Evolutionary conservation across 2,797 vertebrate species (phyloP).

Genomic region (Pantherophis alleghaniensis): DNA sequence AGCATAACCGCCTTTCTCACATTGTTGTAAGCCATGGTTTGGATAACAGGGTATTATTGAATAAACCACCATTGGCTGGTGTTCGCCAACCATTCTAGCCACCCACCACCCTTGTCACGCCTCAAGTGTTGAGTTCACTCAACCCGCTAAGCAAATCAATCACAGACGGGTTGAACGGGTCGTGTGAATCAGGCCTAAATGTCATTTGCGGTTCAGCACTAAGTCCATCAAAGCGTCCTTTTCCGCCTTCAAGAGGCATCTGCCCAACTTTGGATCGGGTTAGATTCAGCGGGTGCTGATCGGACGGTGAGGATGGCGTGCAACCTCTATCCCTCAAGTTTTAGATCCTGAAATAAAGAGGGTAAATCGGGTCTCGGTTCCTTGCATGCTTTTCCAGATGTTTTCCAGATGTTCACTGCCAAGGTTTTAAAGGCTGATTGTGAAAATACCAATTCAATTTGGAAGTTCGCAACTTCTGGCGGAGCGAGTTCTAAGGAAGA

Average conservation of each 20-base stretch:
- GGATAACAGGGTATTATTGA: neutral
- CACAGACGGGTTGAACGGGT: neutral
- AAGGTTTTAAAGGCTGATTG: neutral
- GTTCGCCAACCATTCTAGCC: neutral
- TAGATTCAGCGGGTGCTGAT: neutral
- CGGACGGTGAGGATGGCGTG: neutral
- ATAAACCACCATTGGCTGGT: neutral
- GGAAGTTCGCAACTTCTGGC: neutral
- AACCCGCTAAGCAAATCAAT: neutral
- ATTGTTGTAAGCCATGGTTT: neutral
- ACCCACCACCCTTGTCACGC: neutral
- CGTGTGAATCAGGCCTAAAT: neutral
- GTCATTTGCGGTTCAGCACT: neutral
- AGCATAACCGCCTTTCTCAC: neutral
- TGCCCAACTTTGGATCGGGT: neutral
- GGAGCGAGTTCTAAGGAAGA: neutral
- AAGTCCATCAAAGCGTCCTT: neutral
- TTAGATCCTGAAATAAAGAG: neutral
- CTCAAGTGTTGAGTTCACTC: neutral
- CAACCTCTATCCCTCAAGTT: neutral
- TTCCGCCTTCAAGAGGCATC: neutral
- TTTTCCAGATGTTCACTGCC: neutral
- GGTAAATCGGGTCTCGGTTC: neutral
- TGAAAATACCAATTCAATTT: neutral
- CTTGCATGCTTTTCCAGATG: neutral